Base-by-base conservation (phyloP, 2,113 vertebrate genomes). In the Leptocoma aspasia region DNA sequence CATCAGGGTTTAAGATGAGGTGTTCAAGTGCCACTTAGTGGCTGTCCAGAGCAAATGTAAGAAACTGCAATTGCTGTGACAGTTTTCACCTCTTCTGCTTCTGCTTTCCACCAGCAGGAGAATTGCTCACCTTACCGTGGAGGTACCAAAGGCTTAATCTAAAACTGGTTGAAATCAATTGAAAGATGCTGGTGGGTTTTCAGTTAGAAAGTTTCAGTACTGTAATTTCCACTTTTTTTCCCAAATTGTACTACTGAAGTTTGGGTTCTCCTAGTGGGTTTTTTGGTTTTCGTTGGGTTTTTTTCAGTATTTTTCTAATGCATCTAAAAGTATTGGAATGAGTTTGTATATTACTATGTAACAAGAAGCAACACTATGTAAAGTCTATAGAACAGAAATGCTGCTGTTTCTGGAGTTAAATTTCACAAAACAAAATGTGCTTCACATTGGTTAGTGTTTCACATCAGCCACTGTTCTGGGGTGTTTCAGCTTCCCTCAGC, bases 21-120 rank as follows among this genome's bases (percentile, higher is more conserved):
- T 45, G 18, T 86, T 96, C 37, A 94, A 89, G 89, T 95, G 95
- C 92, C 90, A 89, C 93, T 91, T 88, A 77, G 94, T 68, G 91
- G 96, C 37, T 91, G 82, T 69, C 44, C 22, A 1, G 42, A 69
- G 90, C 31, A 95, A 94, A 90, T 73, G 92, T 87, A 53, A 78
- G 79, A 61, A 35, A 14, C 41, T 70, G 33, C 1, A 0, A 17
- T 15, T 59, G 66, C 80, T 86, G 31, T 30, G 33, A n/a, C 33
- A 24, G 22, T 77, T 95, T 20, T 39, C 39, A 39, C 24, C 47
- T 64, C 50, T 47, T 33, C 54, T 64, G 57, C 50, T 47, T 33
- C 54, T 64, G 57, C 49, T 82, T 83, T 79, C 59, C 37, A 19
- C 39, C 63, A 54, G 28, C 50, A 42, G 65, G 11, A 44, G 31